Evolutionary conservation across 2,797 vertebrate genomes (phyloP), one percentile per base, ranked within the genome.

Genomic region (Poecilia wingei): DNA sequence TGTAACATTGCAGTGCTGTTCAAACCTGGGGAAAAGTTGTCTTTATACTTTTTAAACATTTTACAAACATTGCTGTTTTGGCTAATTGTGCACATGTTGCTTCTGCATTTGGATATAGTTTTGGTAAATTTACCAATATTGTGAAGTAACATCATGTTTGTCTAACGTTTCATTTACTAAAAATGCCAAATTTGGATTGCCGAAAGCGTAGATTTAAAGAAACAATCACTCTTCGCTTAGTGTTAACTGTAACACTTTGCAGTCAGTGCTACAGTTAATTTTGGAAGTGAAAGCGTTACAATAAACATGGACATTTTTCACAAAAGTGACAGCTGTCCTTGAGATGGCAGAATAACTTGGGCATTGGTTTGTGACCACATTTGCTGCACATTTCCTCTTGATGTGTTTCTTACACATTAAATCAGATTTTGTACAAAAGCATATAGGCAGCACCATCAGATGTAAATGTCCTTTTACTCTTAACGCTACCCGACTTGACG

Each of bases 401-500:
- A 39, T 71, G 31, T 49, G 45, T 79, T 69, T 74, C 51, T 18
- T 31, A 10, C 61, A 68, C 53, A 59, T 78, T 36, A 69, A 68
- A 80, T 72, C 72, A 22, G 20, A 8, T 77, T 39, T 47, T 66
- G 16, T 57, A 20, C 43, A 33, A 79, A 72, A 84, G 74, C 69
- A 43, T 7, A 20, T 8, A 81, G 72, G 14, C 57, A 25, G 45
- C 61, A 53, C 46, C 36, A 47, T 16, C 73, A 79, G 20, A 25
- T 36, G 20, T 70, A 69, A 25, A 77, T 80, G 72, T 73, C 18
- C 3, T 76, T 39, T 69, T 55, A 36, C 53, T 72, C 31, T 59
- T 79, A 64, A 83, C 79, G 80, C 76, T 31, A 59, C 8, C 66
- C 46, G 75, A 45, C 70, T 78, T 77, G 33, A 77, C 20, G 41